Evolutionary conservation across 2,113 vertebrate genomes (phyloP).

Genomic region (Pseudonaja textilis): DNA sequence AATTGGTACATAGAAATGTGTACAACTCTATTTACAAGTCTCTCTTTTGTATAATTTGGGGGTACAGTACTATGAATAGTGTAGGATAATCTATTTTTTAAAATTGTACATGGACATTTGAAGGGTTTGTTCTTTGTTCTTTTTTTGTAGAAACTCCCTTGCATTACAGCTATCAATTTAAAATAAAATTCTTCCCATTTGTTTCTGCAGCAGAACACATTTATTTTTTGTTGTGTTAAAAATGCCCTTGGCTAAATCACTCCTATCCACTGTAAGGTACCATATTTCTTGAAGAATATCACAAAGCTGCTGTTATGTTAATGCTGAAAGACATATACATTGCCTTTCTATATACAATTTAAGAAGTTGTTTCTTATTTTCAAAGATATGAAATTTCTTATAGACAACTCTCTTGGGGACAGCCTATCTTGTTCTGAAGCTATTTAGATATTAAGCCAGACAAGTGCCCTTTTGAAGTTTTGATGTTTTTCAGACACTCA

Average conservation of each 20-base stretch:
- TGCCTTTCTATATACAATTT: background rate
- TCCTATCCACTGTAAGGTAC: background rate
- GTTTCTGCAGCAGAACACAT: background rate
- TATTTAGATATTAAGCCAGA: background rate
- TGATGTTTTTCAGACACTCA: background rate
- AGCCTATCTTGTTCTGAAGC: background rate
- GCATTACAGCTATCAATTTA: background rate
- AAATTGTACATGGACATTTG: background rate
- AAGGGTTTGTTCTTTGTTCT: background rate
- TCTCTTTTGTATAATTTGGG: background rate
- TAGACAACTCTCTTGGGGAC: background rate
- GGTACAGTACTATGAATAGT: background rate
- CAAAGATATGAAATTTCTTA: background rate
- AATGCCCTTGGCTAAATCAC: background rate
- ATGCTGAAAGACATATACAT: background rate
- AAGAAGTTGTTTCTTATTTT: background rate
- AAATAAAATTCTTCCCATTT: background rate
- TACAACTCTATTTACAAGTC: background rate
- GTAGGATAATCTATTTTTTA: background rate
- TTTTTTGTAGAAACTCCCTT: background rate
- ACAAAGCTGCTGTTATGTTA: background rate
- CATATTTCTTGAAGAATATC: background rate
- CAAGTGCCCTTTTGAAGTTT: background rate
- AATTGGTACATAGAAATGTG: background rate
- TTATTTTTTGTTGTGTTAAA: background rate